phyloP scores from a whole-genome alignment of 2,888 invertebrate genomes.

The Agrotis exclamationis region DNA sequence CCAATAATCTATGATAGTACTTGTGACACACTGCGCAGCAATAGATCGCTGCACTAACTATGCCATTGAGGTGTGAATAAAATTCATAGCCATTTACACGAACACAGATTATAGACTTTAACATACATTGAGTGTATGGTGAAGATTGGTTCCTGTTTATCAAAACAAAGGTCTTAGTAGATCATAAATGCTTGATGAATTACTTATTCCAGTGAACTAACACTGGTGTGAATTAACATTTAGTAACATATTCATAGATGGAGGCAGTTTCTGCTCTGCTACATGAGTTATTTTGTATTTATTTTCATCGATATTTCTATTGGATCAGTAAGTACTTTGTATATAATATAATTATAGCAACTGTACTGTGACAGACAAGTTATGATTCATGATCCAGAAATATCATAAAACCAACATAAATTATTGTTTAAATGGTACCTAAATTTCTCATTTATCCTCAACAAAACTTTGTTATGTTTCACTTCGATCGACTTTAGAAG shows the following conservation, averaged over 20 bases:
- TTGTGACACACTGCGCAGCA: too few relatives aligned
- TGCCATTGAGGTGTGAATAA: too few relatives aligned
- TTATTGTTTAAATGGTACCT: slow-evolving; percentile 8
- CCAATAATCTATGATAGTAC: too few relatives aligned
- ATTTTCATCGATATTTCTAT: background rate
- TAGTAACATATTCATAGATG: background rate
- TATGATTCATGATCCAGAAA: slow-evolving; percentile 25
- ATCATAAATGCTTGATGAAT: background rate
- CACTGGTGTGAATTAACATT: background rate
- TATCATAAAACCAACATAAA: slow-evolving; percentile 3
- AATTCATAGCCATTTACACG: too few relatives aligned
- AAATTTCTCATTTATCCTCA: slow-evolving; percentile 11
- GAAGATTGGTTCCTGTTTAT: too few relatives aligned
- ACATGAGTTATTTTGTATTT: background rate
- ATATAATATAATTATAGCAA: slow-evolving; percentile 3
- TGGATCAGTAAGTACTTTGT: background rate
- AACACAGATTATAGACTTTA: too few relatives aligned
- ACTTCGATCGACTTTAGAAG: slow-evolving; percentile 7
- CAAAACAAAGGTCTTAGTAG: too few relatives aligned
- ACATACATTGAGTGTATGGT: too few relatives aligned
- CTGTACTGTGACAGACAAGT: background rate
- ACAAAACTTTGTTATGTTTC: slow-evolving; percentile 13
- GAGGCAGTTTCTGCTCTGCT: background rate
- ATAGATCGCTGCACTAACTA: too few relatives aligned
- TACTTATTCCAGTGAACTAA: background rate